Percentiles rank a stretch among this genome's conserved stretches.
These are phyloP conservation scores for Mustela nigripes DNA, from an alignment of 2,113 vertebrate genomes.

Conservation along the genomic window DNA sequence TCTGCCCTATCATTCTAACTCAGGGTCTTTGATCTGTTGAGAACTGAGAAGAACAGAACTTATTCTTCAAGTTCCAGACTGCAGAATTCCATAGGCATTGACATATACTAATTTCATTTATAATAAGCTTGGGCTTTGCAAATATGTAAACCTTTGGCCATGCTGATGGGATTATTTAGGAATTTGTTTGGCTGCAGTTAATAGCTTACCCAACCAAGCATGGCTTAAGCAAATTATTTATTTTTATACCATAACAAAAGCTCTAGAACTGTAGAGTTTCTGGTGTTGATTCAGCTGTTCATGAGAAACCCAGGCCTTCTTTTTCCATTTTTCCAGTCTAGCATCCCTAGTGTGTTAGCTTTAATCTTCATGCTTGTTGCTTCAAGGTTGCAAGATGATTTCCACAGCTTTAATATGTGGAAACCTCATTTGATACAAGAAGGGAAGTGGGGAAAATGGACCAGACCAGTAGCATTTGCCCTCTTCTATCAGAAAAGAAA, in stretches of 20 bases:
- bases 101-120: slow-evolving; percentile 33
- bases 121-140: neutral
- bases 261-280: neutral
- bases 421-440: neutral
- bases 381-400: neutral
- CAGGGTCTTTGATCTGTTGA: neutral
- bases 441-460: neutral
- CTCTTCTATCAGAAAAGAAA: slow-evolving; percentile 4
- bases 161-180: neutral
- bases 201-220: neutral
- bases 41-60: neutral
- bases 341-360: neutral
- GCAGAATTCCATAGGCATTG: neutral
- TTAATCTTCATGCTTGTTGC: neutral
- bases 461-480: neutral
- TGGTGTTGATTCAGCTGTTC: neutral
- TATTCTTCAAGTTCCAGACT: neutral
- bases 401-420: neutral
- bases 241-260: neutral
- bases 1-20: neutral
- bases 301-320: neutral
- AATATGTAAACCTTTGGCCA: neutral
- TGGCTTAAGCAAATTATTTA: neutral
- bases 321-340: neutral
- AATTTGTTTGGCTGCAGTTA: neutral